Evolutionary conservation across 2,797 vertebrate genomes (phyloP), one percentile per base, ranked within the genome.

Genomic region (Chloroceryle inda): DNA sequence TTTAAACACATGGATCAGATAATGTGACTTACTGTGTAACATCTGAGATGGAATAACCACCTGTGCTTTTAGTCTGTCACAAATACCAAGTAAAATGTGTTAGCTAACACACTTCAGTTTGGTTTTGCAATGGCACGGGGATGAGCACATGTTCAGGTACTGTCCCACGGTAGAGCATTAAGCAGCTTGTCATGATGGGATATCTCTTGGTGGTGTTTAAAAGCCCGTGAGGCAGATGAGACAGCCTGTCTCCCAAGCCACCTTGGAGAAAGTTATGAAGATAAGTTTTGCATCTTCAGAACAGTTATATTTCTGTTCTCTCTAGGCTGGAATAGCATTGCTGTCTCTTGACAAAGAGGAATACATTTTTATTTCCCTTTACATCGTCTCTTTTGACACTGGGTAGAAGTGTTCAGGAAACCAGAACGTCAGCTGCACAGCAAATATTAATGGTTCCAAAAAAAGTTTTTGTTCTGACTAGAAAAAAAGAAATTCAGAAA

Each of bases 41-140:
- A 88, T 11, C 58, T 58, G 61, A 94, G 56, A 61, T 55, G 69
- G 64, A 93, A 77, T 58, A 96, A 91, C 53, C 78, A 69, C 73
- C 56, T 72, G 58, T 53, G 50, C 19, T 77, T 84, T 86, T 33
- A 75, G 73, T 53, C 80, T 89, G 82, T 67, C 85, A 94, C 53
- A 94, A 90, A 84, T 16, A 78, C 58, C 59, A 45, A 88, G 69
- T n/a, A 88, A 61, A 80, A 82, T 27, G 10, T n/a, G 56, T 35
- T 68, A 85, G 52, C 29, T 85, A 61, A 88, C 49, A 79, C 5
- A 6, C 58, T 94, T 42, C 7, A 40, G 49, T 78, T 71, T 77
- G 79, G 38, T 68, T 63, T 78, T 90, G 73, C 56, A 72, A 3
- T 22, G 52, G 67, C 37, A 61, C 74, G 56, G 68, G 64, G 94